These are phyloP conservation scores for Urocyon cinereoargenteus DNA, from an alignment of 2,797 vertebrate genomes.

Conservation along the genomic window DNA sequence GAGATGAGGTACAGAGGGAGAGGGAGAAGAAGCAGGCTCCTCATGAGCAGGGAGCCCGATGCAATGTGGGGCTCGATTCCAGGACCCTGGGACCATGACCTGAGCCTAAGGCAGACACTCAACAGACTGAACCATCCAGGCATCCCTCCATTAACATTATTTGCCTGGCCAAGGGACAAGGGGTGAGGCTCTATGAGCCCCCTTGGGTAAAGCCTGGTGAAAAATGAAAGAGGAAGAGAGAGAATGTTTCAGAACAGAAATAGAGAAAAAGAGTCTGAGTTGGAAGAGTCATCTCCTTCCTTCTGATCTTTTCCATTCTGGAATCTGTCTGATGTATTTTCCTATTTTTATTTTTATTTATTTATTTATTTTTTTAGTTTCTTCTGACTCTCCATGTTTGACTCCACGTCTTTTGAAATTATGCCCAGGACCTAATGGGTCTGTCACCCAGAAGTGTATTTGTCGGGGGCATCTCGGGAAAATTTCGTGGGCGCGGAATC, in stretches of 20 bases:
- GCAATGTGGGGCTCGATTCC: not conserved
- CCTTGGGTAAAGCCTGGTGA: not conserved
- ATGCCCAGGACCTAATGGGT: not conserved
- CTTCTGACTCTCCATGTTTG: not conserved
- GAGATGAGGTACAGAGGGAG: not conserved
- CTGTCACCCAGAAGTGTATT: not conserved
- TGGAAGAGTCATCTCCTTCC: fast-evolving
- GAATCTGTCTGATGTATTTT: not conserved
- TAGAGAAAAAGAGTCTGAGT: not conserved
- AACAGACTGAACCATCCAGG: not conserved
- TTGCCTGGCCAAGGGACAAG: not conserved
- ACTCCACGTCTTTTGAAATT: not conserved
- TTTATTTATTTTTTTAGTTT: not conserved
- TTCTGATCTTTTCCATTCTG: not conserved
- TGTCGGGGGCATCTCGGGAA: not conserved
- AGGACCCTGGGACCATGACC: not conserved
- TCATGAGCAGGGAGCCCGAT: not conserved
- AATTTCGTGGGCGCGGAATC: fast-evolving
- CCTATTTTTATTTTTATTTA: not conserved
- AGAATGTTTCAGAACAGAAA: not conserved
- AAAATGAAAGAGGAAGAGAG: not conserved
- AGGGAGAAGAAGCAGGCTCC: not conserved
- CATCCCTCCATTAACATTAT: fast-evolving
- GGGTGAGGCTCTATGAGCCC: fast-evolving
- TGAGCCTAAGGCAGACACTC: not conserved